phyloP scores from a whole-genome alignment of 2,113 vertebrate species.

The Pomatorhinus ruficollis region DNA sequence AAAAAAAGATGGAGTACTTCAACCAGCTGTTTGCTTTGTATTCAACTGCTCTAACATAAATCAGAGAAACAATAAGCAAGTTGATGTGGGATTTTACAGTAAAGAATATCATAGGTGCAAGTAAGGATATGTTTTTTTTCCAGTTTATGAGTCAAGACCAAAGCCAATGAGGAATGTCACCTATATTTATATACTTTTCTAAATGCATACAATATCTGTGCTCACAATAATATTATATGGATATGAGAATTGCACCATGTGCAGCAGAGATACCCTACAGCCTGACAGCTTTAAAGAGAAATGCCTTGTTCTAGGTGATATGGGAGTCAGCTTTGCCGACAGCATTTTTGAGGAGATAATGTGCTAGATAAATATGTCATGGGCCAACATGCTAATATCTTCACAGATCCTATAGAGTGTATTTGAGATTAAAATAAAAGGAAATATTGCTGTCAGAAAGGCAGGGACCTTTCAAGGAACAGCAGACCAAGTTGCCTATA shows the following conservation, averaged over 20 bases:
- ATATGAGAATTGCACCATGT: not conserved
- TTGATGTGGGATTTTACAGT: not conserved
- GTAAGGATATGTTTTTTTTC: not conserved
- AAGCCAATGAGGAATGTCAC: not conserved
- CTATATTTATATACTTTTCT: not conserved
- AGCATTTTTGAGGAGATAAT: not conserved
- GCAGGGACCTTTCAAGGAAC: not conserved
- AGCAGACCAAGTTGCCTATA: rapidly evolving
- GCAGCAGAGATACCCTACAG: not conserved
- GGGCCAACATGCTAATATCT: not conserved
- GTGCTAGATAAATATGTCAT: not conserved
- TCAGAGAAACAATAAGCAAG: not conserved
- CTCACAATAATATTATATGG: not conserved
- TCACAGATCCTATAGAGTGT: not conserved
- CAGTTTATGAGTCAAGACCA: not conserved
- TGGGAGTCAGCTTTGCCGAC: not conserved
- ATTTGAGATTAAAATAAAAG: not conserved
- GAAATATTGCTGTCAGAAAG: not conserved
- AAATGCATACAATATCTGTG: not conserved
- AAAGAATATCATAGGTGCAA: not conserved
- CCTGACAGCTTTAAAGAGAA: not conserved
- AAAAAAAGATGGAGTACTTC: not conserved
- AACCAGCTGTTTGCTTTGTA: not conserved
- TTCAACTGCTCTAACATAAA: not conserved
- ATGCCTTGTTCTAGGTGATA: not conserved